Conservation (phyloP, 1,140 invertebrate species). For the Dreissena polymorpha region DNA sequence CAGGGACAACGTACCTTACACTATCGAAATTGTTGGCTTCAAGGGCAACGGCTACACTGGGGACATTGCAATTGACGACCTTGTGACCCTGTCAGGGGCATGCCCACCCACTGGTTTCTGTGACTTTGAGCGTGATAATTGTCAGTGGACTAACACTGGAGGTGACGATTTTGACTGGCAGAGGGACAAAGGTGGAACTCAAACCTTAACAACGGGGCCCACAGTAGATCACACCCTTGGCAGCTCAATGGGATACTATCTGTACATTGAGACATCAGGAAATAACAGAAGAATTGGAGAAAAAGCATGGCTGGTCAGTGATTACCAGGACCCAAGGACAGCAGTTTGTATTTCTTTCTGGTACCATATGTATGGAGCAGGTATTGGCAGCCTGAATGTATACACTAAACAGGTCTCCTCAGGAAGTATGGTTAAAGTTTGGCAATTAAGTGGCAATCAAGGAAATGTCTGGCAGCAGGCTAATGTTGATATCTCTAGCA, state of each 20-base stretch:
- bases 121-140: slow-evolving; percentile 74
- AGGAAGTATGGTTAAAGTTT: slow-evolving; percentile 49
- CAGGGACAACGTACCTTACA: slow-evolving; percentile 57
- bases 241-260: slow-evolving; percentile 64
- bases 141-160: slow-evolving; percentile 71
- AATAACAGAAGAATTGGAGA: slow-evolving; percentile 53
- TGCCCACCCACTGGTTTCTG: slow-evolving; percentile 71
- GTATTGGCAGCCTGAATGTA: slow-evolving; percentile 75
- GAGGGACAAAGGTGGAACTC: slow-evolving; percentile 66
- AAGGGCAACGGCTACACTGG: slow-evolving; percentile 64
- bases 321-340: slow-evolving; percentile 46
- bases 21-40: slow-evolving; percentile 68
- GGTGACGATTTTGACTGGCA: slow-evolving; percentile 75
- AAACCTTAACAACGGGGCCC: slow-evolving; percentile 67
- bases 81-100: slow-evolving; percentile 64
- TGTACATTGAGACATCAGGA: slow-evolving; percentile 74
- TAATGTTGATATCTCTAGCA: slow-evolving; percentile 45
- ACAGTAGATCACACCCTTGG: slow-evolving; percentile 78
- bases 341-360: slow-evolving; percentile 71
- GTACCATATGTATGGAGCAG: slow-evolving; percentile 77
- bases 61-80: slow-evolving; percentile 77
- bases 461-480: slow-evolving; percentile 72
- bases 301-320: slow-evolving; percentile 73
- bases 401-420: slow-evolving; percentile 69
- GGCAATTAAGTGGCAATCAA: slow-evolving; percentile 68